Evolutionary conservation across 2,888 invertebrate species (phyloP), one percentile per base, ranked within the genome.

Genomic region (Dugesia japonica): DNA sequence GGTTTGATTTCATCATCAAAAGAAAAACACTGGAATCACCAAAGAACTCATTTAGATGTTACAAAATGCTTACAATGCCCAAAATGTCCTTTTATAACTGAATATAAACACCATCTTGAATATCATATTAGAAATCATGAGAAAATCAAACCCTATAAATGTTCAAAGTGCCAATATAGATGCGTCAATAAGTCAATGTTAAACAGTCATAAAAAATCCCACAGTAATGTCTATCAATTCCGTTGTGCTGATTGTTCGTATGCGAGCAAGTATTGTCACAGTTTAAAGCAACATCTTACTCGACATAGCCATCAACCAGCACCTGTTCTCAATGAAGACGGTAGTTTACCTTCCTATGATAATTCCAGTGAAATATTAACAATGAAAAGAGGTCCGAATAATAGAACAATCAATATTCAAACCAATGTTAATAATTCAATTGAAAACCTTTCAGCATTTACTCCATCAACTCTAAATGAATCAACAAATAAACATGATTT

Each of bases 81-180:
- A 1, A 89, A 90, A 81, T 98, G 98, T 82, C 92, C 92, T 0
- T 99, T 99, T 82, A 94, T 95, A 0, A 99, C 98, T 0, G 95
- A 97, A 83, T 92, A 93, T 87, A 98, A 98, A 82, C 98, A 99
- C 83, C 98, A 99, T 81, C 86, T 97, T 78, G 95, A 97, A 83
- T 99, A 97, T 82, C 98, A 95, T 83, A 76, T 94, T 83, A 88
- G 92, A 71, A 95, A 95, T 83, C 98, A 98, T 85, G 88, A 90
- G 81, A 93, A 94, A 42, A 90, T 91, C 0, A 99, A 98, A 83
- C 97, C 97, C 0, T 95, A 91, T 87, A 91, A 91, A 83, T 97
- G 95, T 85, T 88, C 88, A 79, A 89, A 92, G 82, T 97, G 95
- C 84, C 83, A 83, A 80, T 84, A 84, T 79, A 80, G 83, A 9